Base-by-base conservation (phyloP, 2,888 invertebrate species). In the Diarsia mendica region DNA sequence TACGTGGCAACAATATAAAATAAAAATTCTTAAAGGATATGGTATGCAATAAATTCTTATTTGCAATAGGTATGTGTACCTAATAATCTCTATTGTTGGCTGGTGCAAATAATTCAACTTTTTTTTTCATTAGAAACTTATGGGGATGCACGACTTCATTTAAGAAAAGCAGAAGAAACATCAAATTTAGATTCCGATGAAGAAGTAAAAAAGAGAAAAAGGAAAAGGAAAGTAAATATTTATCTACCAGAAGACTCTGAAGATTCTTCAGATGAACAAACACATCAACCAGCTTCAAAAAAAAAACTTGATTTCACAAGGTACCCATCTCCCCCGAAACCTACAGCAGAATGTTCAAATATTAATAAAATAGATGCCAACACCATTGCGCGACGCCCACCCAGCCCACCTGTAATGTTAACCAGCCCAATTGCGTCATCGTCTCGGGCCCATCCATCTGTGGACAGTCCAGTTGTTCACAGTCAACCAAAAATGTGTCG, bases 111-210 rank as follows among this genome's bases (percentile, higher is more conserved):
- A 53, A 53, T 53, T 53, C n/a, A 53, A 51, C 51, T 53, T 53
- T n/a, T 53, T 53, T 53, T 53, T n/a, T 28, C n/a, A n/a, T 53
- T 53, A 53, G 58, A 58, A 58, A 58, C 58, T 58, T 58, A 58
- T 58, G 58, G 58, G 23, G 64, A 69, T 23, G 65, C 75, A 58
- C 66, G 65, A 48, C 51, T 58, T n/a, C 58, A 70, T 75, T 46
- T 71, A 61, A 58, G 58, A 71, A 70, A 73, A 73, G 67, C 73
- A 9, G 70, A 73, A 64, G 75, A 71, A 63, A 76, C 75, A 20
- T 76, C 75, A 39, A 71, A 76, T 71, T 71, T 76, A n/a, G 75
- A 76, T 49, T 71, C 75, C 13, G 75, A 71, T 23, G 71, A 76
- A 28, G 75, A 76, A 76, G 49, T 61, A 53, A 23, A 23, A 55